phyloP scores from a whole-genome alignment of 2,888 invertebrate genomes.

The Glaucopsyche alexis region DNA sequence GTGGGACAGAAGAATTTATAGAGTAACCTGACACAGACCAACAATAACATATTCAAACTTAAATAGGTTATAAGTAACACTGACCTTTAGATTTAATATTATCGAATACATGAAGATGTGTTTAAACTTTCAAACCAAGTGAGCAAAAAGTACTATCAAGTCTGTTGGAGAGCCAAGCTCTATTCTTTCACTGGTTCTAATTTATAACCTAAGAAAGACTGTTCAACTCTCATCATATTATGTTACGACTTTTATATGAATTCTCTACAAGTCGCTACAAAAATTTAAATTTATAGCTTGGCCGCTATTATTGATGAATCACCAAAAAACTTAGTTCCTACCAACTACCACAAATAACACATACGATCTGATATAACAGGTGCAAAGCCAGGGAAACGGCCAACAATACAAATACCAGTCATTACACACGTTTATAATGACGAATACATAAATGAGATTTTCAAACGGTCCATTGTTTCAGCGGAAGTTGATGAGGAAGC shows the following conservation, averaged over 20 bases:
- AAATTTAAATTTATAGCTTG: no score
- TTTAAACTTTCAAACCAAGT: no score
- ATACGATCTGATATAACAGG: conserved; percentile 4
- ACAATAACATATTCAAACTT: conserved; percentile 3
- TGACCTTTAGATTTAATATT: conserved; percentile 11
- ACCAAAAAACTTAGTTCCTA: neutral
- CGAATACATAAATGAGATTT: conserved; percentile 41
- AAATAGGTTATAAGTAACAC: conserved; percentile 25
- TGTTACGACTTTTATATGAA: no score
- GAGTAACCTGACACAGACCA: neutral
- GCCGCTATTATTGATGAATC: neutral
- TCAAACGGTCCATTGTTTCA: conserved; percentile 43
- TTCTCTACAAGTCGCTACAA: no score
- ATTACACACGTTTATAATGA: conserved; percentile 7
- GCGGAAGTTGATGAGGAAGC: conserved; percentile 67
- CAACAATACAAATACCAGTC: conserved; percentile 20
- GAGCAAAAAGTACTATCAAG: no score
- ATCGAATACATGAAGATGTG: neutral
- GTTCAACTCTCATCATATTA: no score
- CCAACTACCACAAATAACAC: neutral
- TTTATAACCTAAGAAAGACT: no score
- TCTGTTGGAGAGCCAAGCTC: no score
- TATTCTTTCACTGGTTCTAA: no score
- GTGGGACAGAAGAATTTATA: conserved; percentile 45
- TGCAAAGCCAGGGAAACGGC: neutral